A percentile compares a stretch with the other conserved stretches of the same genome.
These are phyloP conservation scores for Euclidia mi DNA, from an alignment of 2,888 invertebrate genomes.

Conservation along the genomic window DNA sequence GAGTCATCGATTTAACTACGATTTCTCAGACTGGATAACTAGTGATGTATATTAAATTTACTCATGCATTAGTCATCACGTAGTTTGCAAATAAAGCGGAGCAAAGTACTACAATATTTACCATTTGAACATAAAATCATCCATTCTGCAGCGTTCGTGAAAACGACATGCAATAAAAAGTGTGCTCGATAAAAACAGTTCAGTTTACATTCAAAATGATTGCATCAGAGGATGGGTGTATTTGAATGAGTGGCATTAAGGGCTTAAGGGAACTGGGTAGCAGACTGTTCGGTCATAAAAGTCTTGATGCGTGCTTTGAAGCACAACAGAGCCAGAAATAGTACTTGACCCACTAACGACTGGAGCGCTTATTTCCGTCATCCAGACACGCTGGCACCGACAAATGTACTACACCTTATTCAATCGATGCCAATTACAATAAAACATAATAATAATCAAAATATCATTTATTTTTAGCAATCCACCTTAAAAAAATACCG, in stretches of 20 bases:
- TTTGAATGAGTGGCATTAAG: slow-evolving; percentile 67
- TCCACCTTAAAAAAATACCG: slow-evolving; percentile 16
- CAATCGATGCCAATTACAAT: background rate
- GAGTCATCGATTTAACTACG: slow-evolving; percentile 58
- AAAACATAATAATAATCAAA: background rate
- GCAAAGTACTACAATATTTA: slow-evolving; percentile 32
- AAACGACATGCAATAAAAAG: background rate
- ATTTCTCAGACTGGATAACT: slow-evolving; percentile 53
- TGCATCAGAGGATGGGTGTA: slow-evolving; percentile 53
- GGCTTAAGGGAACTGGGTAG: slow-evolving; percentile 61
- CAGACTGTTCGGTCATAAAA: slow-evolving; percentile 75
- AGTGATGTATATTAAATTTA: slow-evolving; percentile 19
- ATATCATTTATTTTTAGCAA: too few species aligned
- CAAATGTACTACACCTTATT: slow-evolving; percentile 54
- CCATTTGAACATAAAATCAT: too few species aligned
- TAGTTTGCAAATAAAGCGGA: slow-evolving; percentile 11
- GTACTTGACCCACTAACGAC: slow-evolving; percentile 87
- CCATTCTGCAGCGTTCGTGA: background rate
- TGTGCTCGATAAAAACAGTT: slow-evolving; percentile 1
- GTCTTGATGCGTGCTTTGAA: slow-evolving; percentile 77
- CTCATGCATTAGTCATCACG: slow-evolving; percentile 15
- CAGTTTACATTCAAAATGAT: slow-evolving; percentile 2
- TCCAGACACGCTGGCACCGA: slow-evolving; percentile 73
- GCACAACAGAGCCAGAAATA: slow-evolving; percentile 86
- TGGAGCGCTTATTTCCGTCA: slow-evolving; percentile 89